Evolutionary conservation across 2,113 vertebrate genomes (phyloP), one percentile per base, ranked within the genome.

Genomic region (Pomatostomus ruficeps): DNA sequence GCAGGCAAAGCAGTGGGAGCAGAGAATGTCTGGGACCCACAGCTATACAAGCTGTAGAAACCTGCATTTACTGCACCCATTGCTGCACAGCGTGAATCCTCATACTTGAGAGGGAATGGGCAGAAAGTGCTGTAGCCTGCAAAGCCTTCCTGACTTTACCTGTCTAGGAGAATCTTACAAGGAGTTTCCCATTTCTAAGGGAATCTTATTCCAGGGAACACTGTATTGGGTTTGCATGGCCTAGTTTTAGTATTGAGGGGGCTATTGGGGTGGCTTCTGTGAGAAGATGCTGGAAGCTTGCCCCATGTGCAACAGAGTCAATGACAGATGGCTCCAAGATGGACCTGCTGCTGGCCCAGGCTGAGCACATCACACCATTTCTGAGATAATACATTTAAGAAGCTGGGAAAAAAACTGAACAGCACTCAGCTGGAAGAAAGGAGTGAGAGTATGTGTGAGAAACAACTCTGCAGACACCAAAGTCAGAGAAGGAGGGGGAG

Each of bases 201-300:
- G 26, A 57, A 58, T 24, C 14, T 55, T 46, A n/a, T 55, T 81
- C 17, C 59, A 77, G 55, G 35, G 25, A 73, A 81, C 5, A 14
- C 25, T 38, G 13, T 18, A 40, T 16, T 52, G 24, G 24, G 24
- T 67, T 74, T n/a, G 11, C 7, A 10, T 38, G 13, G 38, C 28
- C 21, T 23, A 0, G 1, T 46, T 68, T 74, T 58, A 28, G 52
- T 52, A 59, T 5, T 28, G 36, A 26, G 42, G 1, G 0, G 7
- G 11, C 33, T 63, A 13, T 3, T 31, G 38, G 33, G 20, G 38
- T 51, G 36, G 28, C 28, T 40, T 67, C 61, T 61, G 20, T 35
- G n/a, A 59, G n/a, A 59, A 46, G 20, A 20, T 74, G 45, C n/a
- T 74, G 38, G 33, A 59, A 74, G 23, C 20, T 66, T 73, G 52